Evolutionary conservation across 1,140 invertebrate genomes (phyloP), one percentile per base, ranked within the genome.

Genomic region (Ceratosolen fusciceps): DNA sequence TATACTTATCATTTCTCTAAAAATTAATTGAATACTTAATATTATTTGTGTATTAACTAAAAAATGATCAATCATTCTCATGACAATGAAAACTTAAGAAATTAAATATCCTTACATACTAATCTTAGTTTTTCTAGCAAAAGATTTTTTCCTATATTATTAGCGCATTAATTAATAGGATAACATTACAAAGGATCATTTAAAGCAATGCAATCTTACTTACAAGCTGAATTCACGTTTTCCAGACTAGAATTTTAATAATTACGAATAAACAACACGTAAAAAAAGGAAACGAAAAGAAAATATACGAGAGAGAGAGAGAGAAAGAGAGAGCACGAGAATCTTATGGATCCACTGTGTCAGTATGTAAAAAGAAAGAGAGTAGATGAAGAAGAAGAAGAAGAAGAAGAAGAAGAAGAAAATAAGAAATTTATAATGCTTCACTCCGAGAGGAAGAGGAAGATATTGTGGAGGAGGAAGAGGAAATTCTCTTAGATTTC

Each of bases 371-470:
- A 54, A 58, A 74, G 1, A 52, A 54, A n/a, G 12, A 43, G 39
- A 43, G n/a, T n/a, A 43, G 12, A 43, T 7, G 39, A 43, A 43
- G 12, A 12, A 7, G 12, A 12, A 43, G 12, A 52, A 54, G 14
- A 43, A 43, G 39, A 43, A 43, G 12, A 43, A 43, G 39, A 43
- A 43, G 12, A 12, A 7, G 12, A 12, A 43, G 12, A 7, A 7
- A 43, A 12, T 5, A 43, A 43, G 5, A 7, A 43, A 43, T 43
- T 84, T 85, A 88, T 79, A 86, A 74, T 72, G 82, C 82, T 52
- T 87, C 86, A 72, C 83, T 87, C 76, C 84, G 83, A 19, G 80
- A 82, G n/a, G 83, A 84, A 5, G 78, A 74, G 37, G 75, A 77
- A 7, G 39, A n/a, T n/a, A n/a, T n/a, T n/a, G n/a, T n/a, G n/a